Evolutionary conservation across 2,888 invertebrate species (phyloP).

Genomic region (Uloborus plumipes): DNA sequence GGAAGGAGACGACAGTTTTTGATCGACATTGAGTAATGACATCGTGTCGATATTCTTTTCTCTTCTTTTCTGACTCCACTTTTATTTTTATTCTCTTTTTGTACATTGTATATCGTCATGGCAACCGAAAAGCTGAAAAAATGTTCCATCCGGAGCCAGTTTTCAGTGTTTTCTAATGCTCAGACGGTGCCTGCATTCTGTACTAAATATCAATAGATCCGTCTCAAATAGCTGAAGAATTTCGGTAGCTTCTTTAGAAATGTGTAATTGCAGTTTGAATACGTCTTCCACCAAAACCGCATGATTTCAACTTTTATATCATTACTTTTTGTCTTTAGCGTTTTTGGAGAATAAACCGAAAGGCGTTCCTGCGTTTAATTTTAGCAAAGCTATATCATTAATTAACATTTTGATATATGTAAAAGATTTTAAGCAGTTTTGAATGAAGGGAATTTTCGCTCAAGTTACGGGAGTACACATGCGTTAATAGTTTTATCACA

Average conservation of each 20-base stretch:
- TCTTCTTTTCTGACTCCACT: constrained; percentile 28
- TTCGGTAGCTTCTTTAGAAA: constrained; percentile 1
- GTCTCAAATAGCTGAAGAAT: constrained; percentile 2
- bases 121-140: constrained; percentile 39
- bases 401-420: too few relatives aligned
- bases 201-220: constrained; percentile 7
- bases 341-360: too few relatives aligned
- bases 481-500: constrained; percentile 44
- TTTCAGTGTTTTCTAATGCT: constrained; percentile 38
- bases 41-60: constrained; percentile 61
- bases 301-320: too few relatives aligned
- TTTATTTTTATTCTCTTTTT: constrained; percentile 51
- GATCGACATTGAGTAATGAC: constrained; percentile 64
- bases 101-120: constrained; percentile 56
- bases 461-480: background rate
- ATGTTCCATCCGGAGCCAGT: constrained; percentile 50
- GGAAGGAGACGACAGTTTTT: constrained; percentile 62
- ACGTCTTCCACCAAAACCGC: background rate
- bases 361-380: too few relatives aligned
- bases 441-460: too few relatives aligned
- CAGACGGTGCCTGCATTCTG: constrained; percentile 28
- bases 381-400: too few relatives aligned
- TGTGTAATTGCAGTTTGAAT: constrained; percentile 2
- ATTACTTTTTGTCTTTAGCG: too few relatives aligned
- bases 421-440: too few relatives aligned